Percentiles rank a stretch among this genome's conserved stretches.
These are phyloP conservation scores for Eubasilissa regina DNA, from an alignment of 1,140 invertebrate genomes.

Conservation along the genomic window DNA sequence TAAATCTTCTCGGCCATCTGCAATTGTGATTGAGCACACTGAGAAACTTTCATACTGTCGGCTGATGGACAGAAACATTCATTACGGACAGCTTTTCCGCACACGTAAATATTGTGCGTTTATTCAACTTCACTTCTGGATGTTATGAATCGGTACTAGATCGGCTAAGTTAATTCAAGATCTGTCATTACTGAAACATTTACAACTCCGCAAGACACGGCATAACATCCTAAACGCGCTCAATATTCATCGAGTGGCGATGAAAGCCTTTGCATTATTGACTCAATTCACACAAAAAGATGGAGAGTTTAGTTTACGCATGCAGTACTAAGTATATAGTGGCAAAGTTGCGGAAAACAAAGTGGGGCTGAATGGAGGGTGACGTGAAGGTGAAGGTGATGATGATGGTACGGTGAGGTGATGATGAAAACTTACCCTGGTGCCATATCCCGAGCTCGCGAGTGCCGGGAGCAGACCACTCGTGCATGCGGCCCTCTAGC, in stretches of 20 bases:
- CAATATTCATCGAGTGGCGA: slow-evolving; percentile 70
- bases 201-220: slow-evolving; percentile 38
- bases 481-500: slow-evolving; percentile 40
- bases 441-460: slow-evolving; percentile 33
- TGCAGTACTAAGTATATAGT: not conserved
- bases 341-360: not conserved
- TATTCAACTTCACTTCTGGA: slow-evolving; percentile 42
- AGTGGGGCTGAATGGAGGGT: too few species aligned
- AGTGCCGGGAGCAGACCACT: slow-evolving; percentile 17
- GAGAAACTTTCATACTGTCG: slow-evolving; percentile 40
- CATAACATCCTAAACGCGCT: slow-evolving; percentile 62
- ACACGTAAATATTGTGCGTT: slow-evolving; percentile 45
- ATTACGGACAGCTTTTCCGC: slow-evolving; percentile 25
- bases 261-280: slow-evolving; percentile 72
- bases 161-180: slow-evolving; percentile 8
- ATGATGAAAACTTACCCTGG: slow-evolving; percentile 17
- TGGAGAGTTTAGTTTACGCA: slow-evolving; percentile 14
- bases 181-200: not conserved
- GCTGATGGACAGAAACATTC: slow-evolving; percentile 20
- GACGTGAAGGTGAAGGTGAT: not conserved
- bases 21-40: slow-evolving; percentile 51
- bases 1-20: slow-evolving; percentile 49
- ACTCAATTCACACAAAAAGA: slow-evolving; percentile 8
- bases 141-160: slow-evolving; percentile 32
- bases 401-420: not conserved